Percentiles rank a stretch among this genome's conserved stretches.
Evolutionary conservation across 2,888 invertebrate species (phyloP).

Genomic region (Biston stratarius): DNA sequence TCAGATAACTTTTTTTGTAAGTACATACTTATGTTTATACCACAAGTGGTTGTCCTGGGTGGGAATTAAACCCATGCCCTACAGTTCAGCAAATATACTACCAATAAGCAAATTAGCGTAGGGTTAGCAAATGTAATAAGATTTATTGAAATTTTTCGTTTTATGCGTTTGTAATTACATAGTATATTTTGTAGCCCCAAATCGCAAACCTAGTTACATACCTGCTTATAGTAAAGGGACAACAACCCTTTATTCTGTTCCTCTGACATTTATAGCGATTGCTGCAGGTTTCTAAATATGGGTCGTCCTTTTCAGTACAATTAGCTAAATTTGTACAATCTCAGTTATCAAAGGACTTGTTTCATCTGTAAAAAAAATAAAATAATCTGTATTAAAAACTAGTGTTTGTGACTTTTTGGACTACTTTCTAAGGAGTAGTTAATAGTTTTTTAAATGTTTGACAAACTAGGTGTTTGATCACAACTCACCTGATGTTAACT

Average conservation of each 20-base stretch:
- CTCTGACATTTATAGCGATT: constrained; percentile 34
- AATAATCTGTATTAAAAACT: neutral
- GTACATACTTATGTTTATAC: too few species aligned
- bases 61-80: too few species aligned
- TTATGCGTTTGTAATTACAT: neutral
- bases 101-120: too few species aligned
- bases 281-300: constrained; percentile 15
- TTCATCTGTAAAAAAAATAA: neutral
- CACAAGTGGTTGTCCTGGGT: too few species aligned
- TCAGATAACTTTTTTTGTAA: too few species aligned
- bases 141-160: neutral
- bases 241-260: constrained; percentile 32
- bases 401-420: too few species aligned
- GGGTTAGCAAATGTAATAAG: too few species aligned
- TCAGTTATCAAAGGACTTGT: neutral
- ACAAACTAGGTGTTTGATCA: too few species aligned
- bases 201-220: neutral
- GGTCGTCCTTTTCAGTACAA: constrained; percentile 29
- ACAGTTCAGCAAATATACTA: too few species aligned
- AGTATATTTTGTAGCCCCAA: neutral
- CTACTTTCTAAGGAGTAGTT: too few species aligned
- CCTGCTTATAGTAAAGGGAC: constrained; percentile 16
- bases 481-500: too few species aligned
- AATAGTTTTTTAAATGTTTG: too few species aligned
- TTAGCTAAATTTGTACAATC: constrained; percentile 32